These are phyloP conservation scores for Nibea coibor DNA, from an alignment of 2,113 vertebrate species.

Conservation along the genomic window DNA sequence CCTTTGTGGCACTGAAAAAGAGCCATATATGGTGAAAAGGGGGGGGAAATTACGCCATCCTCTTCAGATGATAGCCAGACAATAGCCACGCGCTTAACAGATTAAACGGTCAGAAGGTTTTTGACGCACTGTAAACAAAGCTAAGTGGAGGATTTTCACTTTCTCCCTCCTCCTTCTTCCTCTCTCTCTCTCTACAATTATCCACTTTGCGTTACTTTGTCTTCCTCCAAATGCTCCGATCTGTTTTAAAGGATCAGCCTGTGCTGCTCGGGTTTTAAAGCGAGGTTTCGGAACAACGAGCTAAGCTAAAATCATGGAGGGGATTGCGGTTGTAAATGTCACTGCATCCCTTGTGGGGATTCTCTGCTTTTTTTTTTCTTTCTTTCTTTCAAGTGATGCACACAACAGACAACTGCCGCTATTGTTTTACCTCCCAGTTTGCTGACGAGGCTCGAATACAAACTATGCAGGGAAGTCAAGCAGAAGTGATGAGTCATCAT, in stretches of 20 bases:
- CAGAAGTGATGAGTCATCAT: slow-evolving; percentile 50
- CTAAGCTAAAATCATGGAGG: slow-evolving; percentile 53
- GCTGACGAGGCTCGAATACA: slow-evolving; percentile 36
- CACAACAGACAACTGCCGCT: slow-evolving; percentile 22
- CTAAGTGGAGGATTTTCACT: slow-evolving; percentile 65
- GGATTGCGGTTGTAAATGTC: slow-evolving; percentile 71
- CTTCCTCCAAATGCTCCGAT: slow-evolving; percentile 32
- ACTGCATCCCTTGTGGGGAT: slow-evolving; percentile 37
- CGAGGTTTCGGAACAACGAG: slow-evolving; percentile 14
- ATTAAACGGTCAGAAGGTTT: slow-evolving; percentile 64
- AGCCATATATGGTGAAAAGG: slow-evolving; percentile 31
- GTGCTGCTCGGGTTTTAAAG: slow-evolving; percentile 27
- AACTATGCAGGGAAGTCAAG: slow-evolving; percentile 51
- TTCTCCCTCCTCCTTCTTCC: slow-evolving; percentile 5
- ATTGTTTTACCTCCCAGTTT: slow-evolving; percentile 47
- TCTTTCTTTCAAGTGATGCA: background rate
- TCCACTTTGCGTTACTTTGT: slow-evolving; percentile 61
- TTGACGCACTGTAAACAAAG: slow-evolving; percentile 58
- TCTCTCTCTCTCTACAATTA: slow-evolving; percentile 61
- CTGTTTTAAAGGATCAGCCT: slow-evolving; percentile 54
- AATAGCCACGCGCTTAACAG: slow-evolving; percentile 67
- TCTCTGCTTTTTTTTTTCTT: background rate
- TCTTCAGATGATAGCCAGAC: slow-evolving; percentile 65
- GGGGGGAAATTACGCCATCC: slow-evolving; percentile 31
- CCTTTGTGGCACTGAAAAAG: slow-evolving; percentile 64